Evolutionary conservation across 2,113 vertebrate genomes (phyloP).

Genomic region (Scomber colias): DNA sequence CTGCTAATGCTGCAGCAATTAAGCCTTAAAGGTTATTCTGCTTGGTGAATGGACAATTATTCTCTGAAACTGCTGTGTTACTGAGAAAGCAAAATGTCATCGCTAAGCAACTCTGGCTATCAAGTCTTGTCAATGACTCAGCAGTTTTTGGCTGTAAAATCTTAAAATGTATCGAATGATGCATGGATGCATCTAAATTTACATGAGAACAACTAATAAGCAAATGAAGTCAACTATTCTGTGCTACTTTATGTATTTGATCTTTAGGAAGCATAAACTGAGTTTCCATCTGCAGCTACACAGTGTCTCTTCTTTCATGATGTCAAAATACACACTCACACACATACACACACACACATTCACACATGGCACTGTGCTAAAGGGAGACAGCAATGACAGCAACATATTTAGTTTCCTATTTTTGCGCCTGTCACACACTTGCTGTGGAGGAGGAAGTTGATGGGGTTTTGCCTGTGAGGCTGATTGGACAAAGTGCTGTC

Average conservation of each 20-base stretch:
- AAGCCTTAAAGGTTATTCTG: conserved; percentile 16
- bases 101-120: too few species aligned
- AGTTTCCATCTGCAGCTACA: conserved; percentile 8
- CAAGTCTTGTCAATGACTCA: background rate
- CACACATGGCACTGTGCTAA: conserved; percentile 3
- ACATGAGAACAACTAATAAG: background rate
- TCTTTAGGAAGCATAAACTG: background rate
- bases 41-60: background rate
- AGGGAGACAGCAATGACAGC: conserved; percentile 42
- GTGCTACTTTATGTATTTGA: background rate
- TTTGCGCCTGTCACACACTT: conserved; percentile 37
- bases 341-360: background rate
- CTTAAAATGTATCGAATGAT: background rate
- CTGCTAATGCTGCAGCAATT: conserved; percentile 21
- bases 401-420: conserved; percentile 50
- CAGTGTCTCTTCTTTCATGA: background rate
- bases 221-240: background rate
- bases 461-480: background rate
- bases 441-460: background rate
- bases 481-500: conserved; percentile 4
- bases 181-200: too few species aligned
- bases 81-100: conserved; percentile 16
- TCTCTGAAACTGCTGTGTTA: background rate
- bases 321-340: conserved; percentile 2
- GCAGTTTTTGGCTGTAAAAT: background rate